Base-by-base conservation (phyloP, 1,140 invertebrate genomes). In the Ceratina japonica region DNA sequence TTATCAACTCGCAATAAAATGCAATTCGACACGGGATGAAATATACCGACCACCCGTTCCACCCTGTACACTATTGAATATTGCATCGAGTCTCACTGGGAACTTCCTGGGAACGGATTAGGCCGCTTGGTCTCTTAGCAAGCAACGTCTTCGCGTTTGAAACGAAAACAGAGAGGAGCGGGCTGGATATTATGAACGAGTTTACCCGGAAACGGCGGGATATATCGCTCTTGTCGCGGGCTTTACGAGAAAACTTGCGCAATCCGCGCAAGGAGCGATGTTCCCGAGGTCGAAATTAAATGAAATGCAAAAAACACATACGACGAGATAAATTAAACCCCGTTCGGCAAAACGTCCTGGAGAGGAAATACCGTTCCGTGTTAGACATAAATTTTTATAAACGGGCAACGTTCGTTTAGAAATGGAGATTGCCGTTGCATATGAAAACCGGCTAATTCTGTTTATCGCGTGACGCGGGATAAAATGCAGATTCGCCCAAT, bases 101-200 rank as follows among this genome's bases (percentile, higher is more conserved):
- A 73, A 73, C 59, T 73, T 52, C 20, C 4, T 22, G 27, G 44
- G 52, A 73, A 61, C 71, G 71, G 71, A 73, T 73, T 73, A 73
- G 59, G 16, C 61, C 24, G 27, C 37, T 0, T 44, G 37, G 71
- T 63, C 59, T 31, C 71, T 73, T 63, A 73, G 59, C 27, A 8
- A 22, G 49, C 27, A 56, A 56, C 61, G n/a, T 10, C 18, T 22
- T 51, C 61, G 62, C 31, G 61, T 24, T 44, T 44, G 37, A 44
- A 44, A 64, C 61, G 72, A 74, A 74, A 74, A 74, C 72, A 74
- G 61, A 37, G 72, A 44, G 37, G 10, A 44, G 24, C 52, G 54
- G 22, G 61, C 61, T 10, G 56, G 72, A 74, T 74, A 64, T 18
- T 56, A 64, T 37, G 61, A 31, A 51, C 20, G 56, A 74, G 71